These are phyloP conservation scores for Achatina immaculata DNA, from an alignment of 1,140 invertebrate species.

Conservation along the genomic window DNA sequence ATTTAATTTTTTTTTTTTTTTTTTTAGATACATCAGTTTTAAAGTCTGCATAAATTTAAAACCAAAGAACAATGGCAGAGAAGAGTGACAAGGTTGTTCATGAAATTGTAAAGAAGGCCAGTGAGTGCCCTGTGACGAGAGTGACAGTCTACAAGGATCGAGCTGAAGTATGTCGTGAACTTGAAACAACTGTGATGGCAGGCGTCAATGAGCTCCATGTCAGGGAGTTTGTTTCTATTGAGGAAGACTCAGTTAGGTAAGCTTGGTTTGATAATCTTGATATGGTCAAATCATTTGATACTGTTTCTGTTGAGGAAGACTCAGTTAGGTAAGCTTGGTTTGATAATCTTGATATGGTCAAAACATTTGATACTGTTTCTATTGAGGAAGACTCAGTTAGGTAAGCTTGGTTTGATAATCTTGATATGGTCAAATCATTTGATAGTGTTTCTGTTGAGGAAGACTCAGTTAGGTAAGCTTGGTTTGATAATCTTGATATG, in stretches of 20 bases:
- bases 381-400: too few relatives aligned
- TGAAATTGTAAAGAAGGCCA: slow-evolving; percentile 21
- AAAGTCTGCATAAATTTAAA: too few relatives aligned
- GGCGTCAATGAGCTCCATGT: slow-evolving; percentile 55
- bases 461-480: slow-evolving; percentile 38
- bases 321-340: slow-evolving; percentile 51
- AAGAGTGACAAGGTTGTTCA: slow-evolving; percentile 12
- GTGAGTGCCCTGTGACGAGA: slow-evolving; percentile 50
- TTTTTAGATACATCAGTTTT: too few relatives aligned
- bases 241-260: slow-evolving; percentile 61
- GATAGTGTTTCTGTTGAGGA: too few relatives aligned
- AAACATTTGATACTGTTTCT: slow-evolving; percentile 44
- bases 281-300: slow-evolving; percentile 38
- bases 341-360: slow-evolving; percentile 47
- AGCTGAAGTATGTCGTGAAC: slow-evolving; percentile 54
- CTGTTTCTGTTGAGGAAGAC: slow-evolving; percentile 50
- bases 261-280: slow-evolving; percentile 10
- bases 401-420: too few relatives aligned
- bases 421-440: too few relatives aligned
- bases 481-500: slow-evolving; percentile 44
- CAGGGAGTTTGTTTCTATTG: slow-evolving; percentile 47
- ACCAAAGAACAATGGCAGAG: slow-evolving; percentile 47
- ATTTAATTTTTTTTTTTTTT: too few relatives aligned
- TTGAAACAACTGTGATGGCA: slow-evolving; percentile 41
- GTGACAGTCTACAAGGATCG: slow-evolving; percentile 58